These are phyloP conservation scores for Nothoprocta pentlandii DNA, from an alignment of 2,113 vertebrate genomes.

Conservation along the genomic window DNA sequence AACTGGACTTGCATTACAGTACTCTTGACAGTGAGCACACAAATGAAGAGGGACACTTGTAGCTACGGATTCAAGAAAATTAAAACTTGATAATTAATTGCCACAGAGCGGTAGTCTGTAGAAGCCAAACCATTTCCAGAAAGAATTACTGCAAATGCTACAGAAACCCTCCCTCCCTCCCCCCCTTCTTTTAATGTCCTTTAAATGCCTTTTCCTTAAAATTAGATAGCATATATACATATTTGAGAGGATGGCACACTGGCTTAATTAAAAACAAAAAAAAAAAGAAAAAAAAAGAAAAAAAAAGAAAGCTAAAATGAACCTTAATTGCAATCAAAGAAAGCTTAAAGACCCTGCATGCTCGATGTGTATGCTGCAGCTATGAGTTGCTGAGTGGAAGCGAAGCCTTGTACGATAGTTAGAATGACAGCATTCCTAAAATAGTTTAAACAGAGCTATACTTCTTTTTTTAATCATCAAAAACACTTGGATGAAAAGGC, in stretches of 20 bases:
- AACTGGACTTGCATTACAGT: slow-evolving; percentile 34
- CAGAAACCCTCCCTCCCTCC: neutral
- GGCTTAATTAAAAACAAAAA: slow-evolving; percentile 75
- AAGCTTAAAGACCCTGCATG: slow-evolving; percentile 78
- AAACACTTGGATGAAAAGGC: slow-evolving; percentile 45
- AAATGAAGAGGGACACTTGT: slow-evolving; percentile 1
- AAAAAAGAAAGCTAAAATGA: slow-evolving; percentile 77
- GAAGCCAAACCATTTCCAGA: slow-evolving; percentile 27
- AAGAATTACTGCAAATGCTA: slow-evolving; percentile 38
- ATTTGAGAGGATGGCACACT: slow-evolving; percentile 80
- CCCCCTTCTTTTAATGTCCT: neutral
- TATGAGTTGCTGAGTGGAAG: slow-evolving; percentile 7
- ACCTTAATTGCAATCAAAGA: slow-evolving; percentile 83
- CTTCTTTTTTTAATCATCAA: neutral
- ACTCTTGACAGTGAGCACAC: neutral
- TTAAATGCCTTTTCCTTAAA: slow-evolving; percentile 43
- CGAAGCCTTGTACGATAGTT: neutral
- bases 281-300: neutral
- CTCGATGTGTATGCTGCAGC: slow-evolving; percentile 17
- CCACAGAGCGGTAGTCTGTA: neutral
- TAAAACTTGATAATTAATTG: neutral
- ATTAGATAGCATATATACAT: slow-evolving; percentile 46
- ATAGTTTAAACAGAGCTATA: slow-evolving; percentile 25
- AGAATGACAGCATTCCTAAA: slow-evolving; percentile 32
- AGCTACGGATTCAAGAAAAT: slow-evolving; percentile 7